phyloP scores from a whole-genome alignment of 2,113 vertebrate species.

The Acrocephalus arundinaceus region DNA sequence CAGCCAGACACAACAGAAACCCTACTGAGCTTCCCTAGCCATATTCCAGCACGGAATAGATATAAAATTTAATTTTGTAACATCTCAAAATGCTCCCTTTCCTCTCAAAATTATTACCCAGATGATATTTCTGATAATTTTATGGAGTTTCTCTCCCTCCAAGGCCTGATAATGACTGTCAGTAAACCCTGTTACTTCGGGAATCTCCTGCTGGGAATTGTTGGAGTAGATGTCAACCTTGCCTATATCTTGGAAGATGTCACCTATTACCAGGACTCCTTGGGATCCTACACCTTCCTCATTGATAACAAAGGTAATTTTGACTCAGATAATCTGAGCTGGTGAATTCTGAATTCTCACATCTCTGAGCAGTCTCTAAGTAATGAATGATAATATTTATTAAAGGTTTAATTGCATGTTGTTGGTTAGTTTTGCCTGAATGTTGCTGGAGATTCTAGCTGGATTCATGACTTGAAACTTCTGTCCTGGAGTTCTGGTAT shows the following conservation, averaged over 20 bases:
- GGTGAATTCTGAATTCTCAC: not conserved
- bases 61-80: not conserved
- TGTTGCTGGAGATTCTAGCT: not conserved
- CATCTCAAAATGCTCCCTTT: not conserved
- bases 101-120: not conserved
- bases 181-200: constrained; percentile 98
- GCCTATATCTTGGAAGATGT: constrained; percentile 98
- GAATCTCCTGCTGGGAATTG: constrained; percentile 95
- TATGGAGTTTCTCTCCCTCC: not conserved
- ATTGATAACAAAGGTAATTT: constrained; percentile 96
- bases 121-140: not conserved
- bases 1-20: not conserved
- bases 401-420: not conserved
- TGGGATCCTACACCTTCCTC: constrained; percentile 97
- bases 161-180: constrained; percentile 97
- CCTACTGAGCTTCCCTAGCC: not conserved
- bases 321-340: not conserved
- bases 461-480: not conserved
- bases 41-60: not conserved
- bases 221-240: constrained; percentile 96
- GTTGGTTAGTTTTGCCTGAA: not conserved
- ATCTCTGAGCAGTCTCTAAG: not conserved
- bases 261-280: constrained; percentile 96
- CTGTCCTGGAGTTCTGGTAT: not conserved
- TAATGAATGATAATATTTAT: not conserved